phyloP scores from a whole-genome alignment of 2,113 vertebrate genomes.

The Alligator sinensis region DNA sequence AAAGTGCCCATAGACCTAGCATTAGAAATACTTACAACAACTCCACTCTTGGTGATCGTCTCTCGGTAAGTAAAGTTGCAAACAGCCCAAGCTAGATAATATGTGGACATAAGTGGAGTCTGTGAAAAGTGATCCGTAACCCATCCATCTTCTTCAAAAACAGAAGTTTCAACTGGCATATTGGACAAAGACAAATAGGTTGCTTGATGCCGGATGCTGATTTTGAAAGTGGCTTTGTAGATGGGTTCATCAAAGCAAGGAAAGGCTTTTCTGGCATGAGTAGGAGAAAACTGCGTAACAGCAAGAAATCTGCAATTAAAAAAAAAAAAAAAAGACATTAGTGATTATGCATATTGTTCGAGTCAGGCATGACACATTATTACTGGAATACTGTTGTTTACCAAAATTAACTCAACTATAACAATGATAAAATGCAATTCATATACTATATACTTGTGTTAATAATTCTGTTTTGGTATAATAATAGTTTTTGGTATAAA shows the following conservation, averaged over 20 bases:
- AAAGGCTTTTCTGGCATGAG: slow-evolving; percentile 96
- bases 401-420: background rate
- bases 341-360: background rate
- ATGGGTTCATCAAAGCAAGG: slow-evolving; percentile 98
- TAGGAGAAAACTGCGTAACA: slow-evolving; percentile 97
- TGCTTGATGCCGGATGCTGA: slow-evolving; percentile 91
- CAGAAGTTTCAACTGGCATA: slow-evolving; percentile 92
- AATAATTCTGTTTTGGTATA: background rate
- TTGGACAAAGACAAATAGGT: slow-evolving; percentile 95
- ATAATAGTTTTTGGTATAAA: slow-evolving; percentile 19
- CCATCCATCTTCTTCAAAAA: slow-evolving; percentile 92
- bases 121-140: slow-evolving; percentile 91
- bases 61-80: slow-evolving; percentile 97
- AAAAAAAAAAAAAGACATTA: slow-evolving; percentile 6
- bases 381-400: background rate
- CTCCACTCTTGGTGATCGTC: slow-evolving; percentile 86
- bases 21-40: slow-evolving; percentile 87
- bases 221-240: slow-evolving; percentile 97
- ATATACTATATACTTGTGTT: background rate
- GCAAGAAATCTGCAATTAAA: slow-evolving; percentile 87
- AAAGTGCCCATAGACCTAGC: background rate
- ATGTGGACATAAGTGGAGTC: slow-evolving; percentile 97
- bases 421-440: background rate
- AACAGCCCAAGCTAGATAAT: slow-evolving; percentile 97
- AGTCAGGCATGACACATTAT: background rate